Evolutionary conservation across 2,113 vertebrate genomes (phyloP).

Genomic region (Mus pahari): DNA sequence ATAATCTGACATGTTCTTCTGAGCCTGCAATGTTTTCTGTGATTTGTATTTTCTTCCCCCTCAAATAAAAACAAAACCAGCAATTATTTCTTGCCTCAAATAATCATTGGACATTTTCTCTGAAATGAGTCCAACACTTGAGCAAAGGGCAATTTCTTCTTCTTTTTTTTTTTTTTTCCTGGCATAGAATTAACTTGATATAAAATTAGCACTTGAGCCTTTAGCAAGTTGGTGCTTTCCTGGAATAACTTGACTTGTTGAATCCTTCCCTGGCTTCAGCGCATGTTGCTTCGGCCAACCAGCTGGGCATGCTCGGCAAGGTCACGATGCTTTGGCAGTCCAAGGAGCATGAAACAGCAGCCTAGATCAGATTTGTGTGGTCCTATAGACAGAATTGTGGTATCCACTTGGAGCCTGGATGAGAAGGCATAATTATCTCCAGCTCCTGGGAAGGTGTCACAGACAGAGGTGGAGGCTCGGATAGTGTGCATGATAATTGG

Average conservation of each 20-base stretch:
- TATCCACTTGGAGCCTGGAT: neutral
- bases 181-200: conserved; percentile 46
- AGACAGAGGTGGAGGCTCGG: neutral
- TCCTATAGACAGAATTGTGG: neutral
- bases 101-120: conserved; percentile 59
- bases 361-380: neutral
- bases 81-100: conserved; percentile 71
- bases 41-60: conserved; percentile 61
- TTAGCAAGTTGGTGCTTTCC: neutral
- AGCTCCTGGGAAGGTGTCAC: conserved; percentile 63
- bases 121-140: conserved; percentile 65
- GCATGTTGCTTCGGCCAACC: neutral
- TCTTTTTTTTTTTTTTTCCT: conserved; percentile 60
- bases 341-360: neutral
- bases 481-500: conserved; percentile 62
- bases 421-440: conserved; percentile 40
- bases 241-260: neutral
- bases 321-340: conserved; percentile 3
- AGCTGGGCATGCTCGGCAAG: neutral
- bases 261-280: neutral
- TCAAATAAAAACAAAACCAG: conserved; percentile 69
- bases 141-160: conserved; percentile 60
- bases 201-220: conserved; percentile 59
- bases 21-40: conserved; percentile 51
- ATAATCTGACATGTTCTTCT: conserved; percentile 57